phyloP scores from a whole-genome alignment of 92 coral and sea anemone species.

The Scolanthus callimorphus region DNA sequence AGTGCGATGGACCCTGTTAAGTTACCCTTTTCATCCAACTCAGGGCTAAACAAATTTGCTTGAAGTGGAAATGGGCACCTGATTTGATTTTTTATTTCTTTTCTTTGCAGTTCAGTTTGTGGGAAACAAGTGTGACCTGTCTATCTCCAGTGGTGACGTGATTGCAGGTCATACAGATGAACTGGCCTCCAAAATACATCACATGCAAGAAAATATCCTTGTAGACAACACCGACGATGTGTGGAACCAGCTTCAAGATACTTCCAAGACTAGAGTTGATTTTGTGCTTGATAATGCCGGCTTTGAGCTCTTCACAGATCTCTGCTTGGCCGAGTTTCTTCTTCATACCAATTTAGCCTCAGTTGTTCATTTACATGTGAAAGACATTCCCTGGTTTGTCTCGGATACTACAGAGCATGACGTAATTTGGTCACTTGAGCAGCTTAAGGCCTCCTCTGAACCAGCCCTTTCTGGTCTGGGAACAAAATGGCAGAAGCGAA shows the following conservation, averaged over 20 bases:
- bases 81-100: too few relatives aligned
- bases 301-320: conserved; percentile 91
- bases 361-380: conserved; percentile 71
- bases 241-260: conserved; percentile 54
- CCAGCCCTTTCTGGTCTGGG: conserved; percentile 62
- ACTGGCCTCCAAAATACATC: conserved; percentile 56
- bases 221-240: conserved; percentile 65
- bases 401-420: conserved; percentile 83
- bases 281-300: conserved; percentile 97
- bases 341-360: conserved; percentile 64
- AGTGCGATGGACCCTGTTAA: too few relatives aligned
- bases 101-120: conserved; percentile 76
- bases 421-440: conserved; percentile 58
- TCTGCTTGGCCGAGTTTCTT: conserved; percentile 88
- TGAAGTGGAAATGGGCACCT: too few relatives aligned
- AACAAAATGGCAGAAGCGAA: conserved; percentile 59
- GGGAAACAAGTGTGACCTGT: conserved; percentile 98
- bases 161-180: conserved; percentile 38
- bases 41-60: too few relatives aligned
- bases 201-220: conserved; percentile 72
- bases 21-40: too few relatives aligned
- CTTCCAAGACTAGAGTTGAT: conserved; percentile 63
- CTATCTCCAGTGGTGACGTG: conserved; percentile 89
- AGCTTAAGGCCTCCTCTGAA: conserved; percentile 60
- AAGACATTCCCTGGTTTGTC: conserved; percentile 97